Conservation (phyloP, 2,888 invertebrate genomes). For the Nineta flava region DNA sequence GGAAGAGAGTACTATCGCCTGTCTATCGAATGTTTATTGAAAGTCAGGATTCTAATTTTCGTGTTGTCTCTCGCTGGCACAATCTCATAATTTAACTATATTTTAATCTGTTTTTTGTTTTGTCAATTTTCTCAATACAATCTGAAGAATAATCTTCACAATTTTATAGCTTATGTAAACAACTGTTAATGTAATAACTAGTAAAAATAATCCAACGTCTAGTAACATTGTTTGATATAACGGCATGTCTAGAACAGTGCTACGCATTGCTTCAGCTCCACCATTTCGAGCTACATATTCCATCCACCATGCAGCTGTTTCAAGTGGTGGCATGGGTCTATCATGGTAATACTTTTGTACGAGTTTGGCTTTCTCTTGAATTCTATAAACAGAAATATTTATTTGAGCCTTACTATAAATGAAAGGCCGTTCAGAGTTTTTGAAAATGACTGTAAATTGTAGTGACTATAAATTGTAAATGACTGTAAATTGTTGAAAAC, state of each 20-base stretch:
- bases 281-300: conserved; percentile 43
- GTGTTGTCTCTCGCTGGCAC: too few species aligned
- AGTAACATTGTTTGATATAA: conserved; percentile 34
- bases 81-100: too few species aligned
- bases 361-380: conserved; percentile 24
- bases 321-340: conserved; percentile 37
- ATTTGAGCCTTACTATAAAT: too few species aligned
- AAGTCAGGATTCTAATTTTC: too few species aligned
- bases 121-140: background rate
- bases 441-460: too few species aligned
- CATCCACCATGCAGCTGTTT: conserved; percentile 47
- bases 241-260: conserved; percentile 37
- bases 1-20: too few species aligned
- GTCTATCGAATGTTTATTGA: too few species aligned
- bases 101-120: too few species aligned
- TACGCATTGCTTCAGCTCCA: conserved; percentile 35
- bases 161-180: background rate
- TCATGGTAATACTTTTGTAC: conserved; percentile 34
- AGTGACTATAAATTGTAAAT: too few species aligned
- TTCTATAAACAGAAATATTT: conserved; percentile 20
- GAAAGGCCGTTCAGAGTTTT: too few species aligned
- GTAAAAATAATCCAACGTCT: conserved; percentile 26
- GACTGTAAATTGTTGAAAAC: too few species aligned
- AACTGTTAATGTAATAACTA: background rate
- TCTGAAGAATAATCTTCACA: background rate